Conservation (phyloP, 2,113 vertebrate genomes). For the Pluvianellus socialis region DNA sequence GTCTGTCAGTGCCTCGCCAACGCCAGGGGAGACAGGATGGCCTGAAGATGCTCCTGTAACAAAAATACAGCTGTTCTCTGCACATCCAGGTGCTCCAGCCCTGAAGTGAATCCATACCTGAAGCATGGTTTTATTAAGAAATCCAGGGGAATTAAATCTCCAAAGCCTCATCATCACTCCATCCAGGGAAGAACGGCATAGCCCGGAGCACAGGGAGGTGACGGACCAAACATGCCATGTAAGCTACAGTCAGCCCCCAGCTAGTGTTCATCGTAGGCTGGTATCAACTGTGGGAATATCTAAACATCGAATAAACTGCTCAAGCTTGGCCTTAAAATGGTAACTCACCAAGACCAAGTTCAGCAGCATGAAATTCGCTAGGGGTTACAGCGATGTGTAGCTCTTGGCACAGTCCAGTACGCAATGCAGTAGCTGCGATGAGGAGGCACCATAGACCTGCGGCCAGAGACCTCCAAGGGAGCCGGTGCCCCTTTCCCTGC, state of each 20-base stretch:
- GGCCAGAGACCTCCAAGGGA: not conserved
- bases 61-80: no score
- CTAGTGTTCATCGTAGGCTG: not conserved
- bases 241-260: not conserved
- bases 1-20: not conserved
- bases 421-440: not conserved
- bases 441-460: not conserved
- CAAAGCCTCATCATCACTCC: not conserved
- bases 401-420: not conserved
- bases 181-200: no score
- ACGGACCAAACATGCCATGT: no score
- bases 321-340: not conserved
- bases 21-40: not conserved
- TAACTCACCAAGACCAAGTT: not conserved
- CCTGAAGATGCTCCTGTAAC: not conserved
- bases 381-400: not conserved
- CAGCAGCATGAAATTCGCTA: not conserved
- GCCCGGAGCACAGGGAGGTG: not conserved
- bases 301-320: not conserved
- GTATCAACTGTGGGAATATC: not conserved
- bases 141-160: not conserved
- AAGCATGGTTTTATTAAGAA: not conserved
- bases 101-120: not conserved
- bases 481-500: not conserved
- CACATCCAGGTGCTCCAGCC: not conserved